Evolutionary conservation across 2,888 invertebrate genomes (phyloP).

Genomic region (Nephrotoma guestfalica): DNA sequence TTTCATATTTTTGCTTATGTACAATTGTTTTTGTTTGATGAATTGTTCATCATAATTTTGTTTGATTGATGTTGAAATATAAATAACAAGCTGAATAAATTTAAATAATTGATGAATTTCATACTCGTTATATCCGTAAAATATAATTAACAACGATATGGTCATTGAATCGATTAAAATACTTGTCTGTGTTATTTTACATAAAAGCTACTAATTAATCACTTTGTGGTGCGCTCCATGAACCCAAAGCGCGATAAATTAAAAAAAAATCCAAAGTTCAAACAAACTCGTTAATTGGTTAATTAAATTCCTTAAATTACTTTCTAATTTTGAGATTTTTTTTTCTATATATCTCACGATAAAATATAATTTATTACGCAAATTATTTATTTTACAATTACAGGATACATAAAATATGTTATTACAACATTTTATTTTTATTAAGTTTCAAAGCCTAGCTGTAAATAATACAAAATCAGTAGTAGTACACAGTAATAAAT

Average conservation of each 20-base stretch:
- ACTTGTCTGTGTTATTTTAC: neutral
- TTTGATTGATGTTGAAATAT: neutral
- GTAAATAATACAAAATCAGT: neutral
- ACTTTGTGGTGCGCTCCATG: neutral
- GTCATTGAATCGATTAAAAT: neutral
- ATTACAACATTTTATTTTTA: neutral
- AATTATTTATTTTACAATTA: neutral
- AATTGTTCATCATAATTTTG: neutral
- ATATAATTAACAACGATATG: neutral
- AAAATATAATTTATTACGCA: neutral
- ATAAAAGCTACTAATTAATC: neutral
- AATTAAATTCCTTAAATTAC: neutral
- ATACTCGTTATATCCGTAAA: neutral
- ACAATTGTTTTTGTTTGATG: neutral
- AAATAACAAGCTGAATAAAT: neutral
- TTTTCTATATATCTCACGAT: neutral
- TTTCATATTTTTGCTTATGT: neutral
- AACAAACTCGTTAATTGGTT: neutral
- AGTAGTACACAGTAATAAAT: neutral
- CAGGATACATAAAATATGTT: neutral
- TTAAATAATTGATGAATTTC: neutral
- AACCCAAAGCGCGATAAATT: neutral
- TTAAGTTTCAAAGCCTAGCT: neutral
- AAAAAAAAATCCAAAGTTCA: neutral
- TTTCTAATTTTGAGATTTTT: neutral